Conservation (phyloP, 2,113 vertebrate species). For the Microtus montanus region DNA sequence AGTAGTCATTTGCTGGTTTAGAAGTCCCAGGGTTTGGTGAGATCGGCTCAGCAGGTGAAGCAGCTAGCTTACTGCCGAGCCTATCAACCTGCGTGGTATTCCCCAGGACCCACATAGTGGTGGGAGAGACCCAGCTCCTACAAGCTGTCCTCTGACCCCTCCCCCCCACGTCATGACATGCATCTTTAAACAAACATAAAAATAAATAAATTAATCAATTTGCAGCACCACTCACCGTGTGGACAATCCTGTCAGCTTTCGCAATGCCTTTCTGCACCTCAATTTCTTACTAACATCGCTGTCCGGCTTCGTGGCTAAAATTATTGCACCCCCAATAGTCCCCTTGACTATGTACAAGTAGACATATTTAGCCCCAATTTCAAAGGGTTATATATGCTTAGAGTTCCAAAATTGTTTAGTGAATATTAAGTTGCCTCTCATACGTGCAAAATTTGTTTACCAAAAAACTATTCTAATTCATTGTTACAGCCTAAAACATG, state of each 20-base stretch:
- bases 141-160: not conserved
- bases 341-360: not conserved
- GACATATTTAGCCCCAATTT: not conserved
- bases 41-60: not conserved
- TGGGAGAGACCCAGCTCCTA: not conserved
- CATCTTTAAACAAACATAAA: not conserved
- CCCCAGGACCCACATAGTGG: not conserved
- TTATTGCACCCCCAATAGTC: not conserved
- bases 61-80: not conserved
- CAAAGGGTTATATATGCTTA: not conserved
- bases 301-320: not conserved
- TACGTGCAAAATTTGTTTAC: not conserved
- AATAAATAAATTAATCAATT: not conserved
- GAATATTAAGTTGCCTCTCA: not conserved
- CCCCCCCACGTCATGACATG: not conserved
- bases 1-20: not conserved
- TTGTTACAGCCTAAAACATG: not conserved
- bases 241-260: not conserved
- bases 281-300: not conserved
- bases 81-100: not conserved
- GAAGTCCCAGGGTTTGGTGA: not conserved
- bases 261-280: not conserved
- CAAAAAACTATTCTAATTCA: not conserved
- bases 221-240: not conserved
- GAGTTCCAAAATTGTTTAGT: not conserved